Base-by-base conservation (phyloP, 2,113 vertebrate species). In the Columba livia region DNA sequence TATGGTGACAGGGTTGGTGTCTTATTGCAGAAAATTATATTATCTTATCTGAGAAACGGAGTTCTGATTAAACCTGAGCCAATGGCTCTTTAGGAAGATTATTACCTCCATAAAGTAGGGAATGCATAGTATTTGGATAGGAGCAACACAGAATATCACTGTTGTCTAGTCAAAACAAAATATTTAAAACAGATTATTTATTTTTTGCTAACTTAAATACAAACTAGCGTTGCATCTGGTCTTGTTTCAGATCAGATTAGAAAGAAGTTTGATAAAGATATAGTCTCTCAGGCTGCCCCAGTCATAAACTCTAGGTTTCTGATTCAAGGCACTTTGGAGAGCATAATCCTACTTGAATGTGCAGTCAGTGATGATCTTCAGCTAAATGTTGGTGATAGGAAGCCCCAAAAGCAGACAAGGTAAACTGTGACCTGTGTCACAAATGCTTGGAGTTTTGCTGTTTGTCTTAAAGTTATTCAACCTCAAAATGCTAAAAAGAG, bases 21-120 rank as follows among this genome's bases (percentile, higher is more conserved):
- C 70, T 64, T 3, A 8, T 29, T 51, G 53, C 24, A 64, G 38
- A 88, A 93, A 69, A 60, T 7, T 1, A 1, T 16, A 58, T 88
- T 65, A n/a, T 20, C 10, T 9, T 28, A 21, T 6, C 6, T 34
- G 13, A 80, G 10, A 47, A 78, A 34, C 8, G 5, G 32, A 86
- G 8, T 66, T 69, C 38, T 40, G 36, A n/a, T 58, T 77, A 87
- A 69, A 47, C 8, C 18, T 25, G 19, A 83, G n/a, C 4, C 38
- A 74, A 11, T 29, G 17, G 5, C 16, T 65, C 2, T 12, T 34
- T 79, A 31, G n/a, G 24, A 87, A 19, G 44, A 26, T 36, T 58
- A n/a, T 54, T 80, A 50, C 9, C 10, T 44, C 23, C 7, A 13
- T 54, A 42, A 38, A 0, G 1, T 20, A 26, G 26, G 29, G 28